phyloP scores from a whole-genome alignment of 2,888 invertebrate genomes.

The Strigamia crassipes region DNA sequence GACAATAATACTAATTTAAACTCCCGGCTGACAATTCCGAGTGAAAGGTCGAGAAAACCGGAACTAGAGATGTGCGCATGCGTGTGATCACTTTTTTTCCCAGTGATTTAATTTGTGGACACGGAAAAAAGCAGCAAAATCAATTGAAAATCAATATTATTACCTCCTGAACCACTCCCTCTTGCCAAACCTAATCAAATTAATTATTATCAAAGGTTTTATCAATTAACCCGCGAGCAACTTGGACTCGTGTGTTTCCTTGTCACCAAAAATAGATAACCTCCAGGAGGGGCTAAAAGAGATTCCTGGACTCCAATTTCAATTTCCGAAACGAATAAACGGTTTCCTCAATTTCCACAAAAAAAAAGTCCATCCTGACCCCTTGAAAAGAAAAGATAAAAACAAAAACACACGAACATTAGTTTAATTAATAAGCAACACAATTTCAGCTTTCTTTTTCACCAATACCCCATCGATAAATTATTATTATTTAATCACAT shows the following conservation, averaged over 20 bases:
- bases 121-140: not conserved
- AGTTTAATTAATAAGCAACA: not conserved
- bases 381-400: too few relatives aligned
- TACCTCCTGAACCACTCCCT: not conserved
- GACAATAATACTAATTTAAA: not conserved
- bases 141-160: conserved; percentile 30
- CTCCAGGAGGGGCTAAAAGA: not conserved
- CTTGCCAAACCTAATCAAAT: not conserved
- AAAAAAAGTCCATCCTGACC: not conserved
- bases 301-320: conserved; percentile 23
- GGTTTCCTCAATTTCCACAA: not conserved
- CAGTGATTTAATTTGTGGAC: not conserved
- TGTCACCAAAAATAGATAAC: conserved; percentile 16
- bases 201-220: conserved; percentile 30
- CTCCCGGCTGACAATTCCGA: not conserved
- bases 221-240: conserved; percentile 25
- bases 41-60: not conserved
- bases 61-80: not conserved
- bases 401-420: not conserved
- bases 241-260: not conserved
- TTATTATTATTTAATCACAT: too few relatives aligned
- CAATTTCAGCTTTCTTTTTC: not conserved
- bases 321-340: conserved; percentile 18
- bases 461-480: not conserved
- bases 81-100: not conserved